A percentile compares a stretch with the other conserved stretches of the same genome.
Evolutionary conservation across 2,113 vertebrate genomes (phyloP).

Genomic region (Heterotis niloticus): DNA sequence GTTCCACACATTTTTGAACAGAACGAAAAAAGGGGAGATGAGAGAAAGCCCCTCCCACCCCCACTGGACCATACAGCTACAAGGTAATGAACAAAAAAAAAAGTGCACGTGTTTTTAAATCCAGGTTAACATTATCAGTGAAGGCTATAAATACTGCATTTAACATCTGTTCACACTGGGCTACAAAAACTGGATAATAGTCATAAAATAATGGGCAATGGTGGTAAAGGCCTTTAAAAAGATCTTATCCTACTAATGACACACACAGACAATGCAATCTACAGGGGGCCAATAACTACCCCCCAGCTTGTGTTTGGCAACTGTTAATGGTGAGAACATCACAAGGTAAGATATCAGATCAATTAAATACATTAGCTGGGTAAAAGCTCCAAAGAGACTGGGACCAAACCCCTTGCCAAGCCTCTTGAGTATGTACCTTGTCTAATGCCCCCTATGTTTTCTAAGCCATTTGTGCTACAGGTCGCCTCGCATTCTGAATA

Average conservation of each 20-base stretch:
- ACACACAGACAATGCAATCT: not conserved
- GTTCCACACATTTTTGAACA: not conserved
- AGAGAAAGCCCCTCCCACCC: not conserved
- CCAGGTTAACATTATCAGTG: not conserved
- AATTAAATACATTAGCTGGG: too few relatives aligned
- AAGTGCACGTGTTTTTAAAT: not conserved
- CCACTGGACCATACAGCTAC: not conserved
- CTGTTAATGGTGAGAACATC: too few relatives aligned
- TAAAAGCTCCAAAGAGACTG: too few relatives aligned
- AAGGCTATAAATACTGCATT: slow-evolving; percentile 23
- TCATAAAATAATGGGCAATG: not conserved
- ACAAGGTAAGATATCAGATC: too few relatives aligned
- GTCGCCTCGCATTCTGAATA: too few relatives aligned
- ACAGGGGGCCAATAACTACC: not conserved
- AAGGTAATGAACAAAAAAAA: not conserved
- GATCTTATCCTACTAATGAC: not conserved
- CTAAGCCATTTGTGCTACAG: too few relatives aligned
- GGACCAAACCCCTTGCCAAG: too few relatives aligned
- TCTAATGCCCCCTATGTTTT: too few relatives aligned
- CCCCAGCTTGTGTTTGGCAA: too few relatives aligned
- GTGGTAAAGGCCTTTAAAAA: too few relatives aligned
- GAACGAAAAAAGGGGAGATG: too few relatives aligned
- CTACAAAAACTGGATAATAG: slow-evolving; percentile 28
- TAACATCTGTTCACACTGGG: slow-evolving; percentile 31
- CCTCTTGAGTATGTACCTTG: too few relatives aligned